Evolutionary conservation across 2,113 vertebrate species (phyloP), one percentile per base, ranked within the genome.

Genomic region (Vulpes lagopus): DNA sequence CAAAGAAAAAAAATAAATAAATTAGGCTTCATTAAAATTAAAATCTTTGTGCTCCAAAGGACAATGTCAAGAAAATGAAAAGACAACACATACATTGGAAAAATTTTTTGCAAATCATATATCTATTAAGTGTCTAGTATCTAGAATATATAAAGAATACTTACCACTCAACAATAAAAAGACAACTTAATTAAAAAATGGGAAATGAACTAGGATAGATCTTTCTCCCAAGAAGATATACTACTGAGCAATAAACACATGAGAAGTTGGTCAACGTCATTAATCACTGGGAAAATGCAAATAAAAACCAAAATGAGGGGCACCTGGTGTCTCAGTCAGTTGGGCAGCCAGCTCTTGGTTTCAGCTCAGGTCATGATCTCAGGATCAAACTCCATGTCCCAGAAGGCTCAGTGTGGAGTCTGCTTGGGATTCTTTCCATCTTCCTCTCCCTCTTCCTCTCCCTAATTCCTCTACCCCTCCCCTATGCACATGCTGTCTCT

Each of bases 11-110:
- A 84, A 38, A 76, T 22, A 53, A 16, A 93, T 74, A 53, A 62
- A 53, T 11, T 53, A 35, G 17, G 27, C 16, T 74, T 84, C 38
- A 76, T 93, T 30, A 15, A 67, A 67, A 85, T 67, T 22, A 85
- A 85, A 85, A 59, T 23, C 4, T 15, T 85, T 85, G 9, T 51
- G 32, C 57, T 86, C 62, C 19, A 65, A 55, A 85, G 11, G 19
- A 49, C 20, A 82, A n/a, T 19, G 69, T 49, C 27, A 92, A 82
- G 76, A 91, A 91, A 81, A 81, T 30, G 55, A 76, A 93, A 84
- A 22, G 11, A 64, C 32, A 64, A 25, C 8, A 5, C 19, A 27
- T 5, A 64, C 14, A 82, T 53, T 74, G 15, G 16, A 22, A 83
- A 17, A 53, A 64, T 35, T 53, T n/a, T 74, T 74, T 84, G 57